Base-by-base conservation (phyloP, 1,140 invertebrate species). In the Melanaphis sacchari region DNA sequence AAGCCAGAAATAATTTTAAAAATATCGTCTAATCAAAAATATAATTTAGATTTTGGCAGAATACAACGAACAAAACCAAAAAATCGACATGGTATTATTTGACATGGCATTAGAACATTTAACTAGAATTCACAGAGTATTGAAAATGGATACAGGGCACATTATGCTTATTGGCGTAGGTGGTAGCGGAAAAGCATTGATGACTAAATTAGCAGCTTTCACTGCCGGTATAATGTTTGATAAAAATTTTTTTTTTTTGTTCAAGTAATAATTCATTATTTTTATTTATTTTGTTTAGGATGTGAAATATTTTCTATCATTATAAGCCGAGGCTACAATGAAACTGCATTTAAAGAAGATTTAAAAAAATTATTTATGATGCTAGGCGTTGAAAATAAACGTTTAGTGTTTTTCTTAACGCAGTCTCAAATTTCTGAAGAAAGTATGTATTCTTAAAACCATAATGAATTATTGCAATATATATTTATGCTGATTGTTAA, bases 41-140 rank as follows among this genome's bases (percentile, higher is more conserved):
- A 31, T 24, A 84, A 36, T 36, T 92, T 46, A 98, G 97, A 98
- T 99, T 94, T 95, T 98, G 43, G 97, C 98, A 94, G 97, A 98
- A 94, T 98, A 98, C 94, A 98, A 98, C 94, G 97, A 98, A 91
- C 96, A 96, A 85, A 94, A 94, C 36, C 66, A 93, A 18, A 97
- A 97, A 94, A 96, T 98, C 95, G 96, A 97, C 31, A 96, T 99
- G 93, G 98, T 99, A 0, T 95, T 99, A 6, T 99, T 99, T 94
- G 97, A 99, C 94, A 98, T 99, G 95, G 98, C 98, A 52, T 95
- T 99, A 49, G 98, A 99, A 94, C 98, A 99, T 95, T 95, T 99
- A 94, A 98, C 97, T 0, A 96, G 98, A 88, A 96, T 98, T 3
- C 98, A 99, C 94, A 96, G 98, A 93, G 96, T 97, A 0, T 95